Evolutionary conservation across 1,140 invertebrate species (phyloP), one percentile per base, ranked within the genome.

Genomic region (Mylabris phalerata): DNA sequence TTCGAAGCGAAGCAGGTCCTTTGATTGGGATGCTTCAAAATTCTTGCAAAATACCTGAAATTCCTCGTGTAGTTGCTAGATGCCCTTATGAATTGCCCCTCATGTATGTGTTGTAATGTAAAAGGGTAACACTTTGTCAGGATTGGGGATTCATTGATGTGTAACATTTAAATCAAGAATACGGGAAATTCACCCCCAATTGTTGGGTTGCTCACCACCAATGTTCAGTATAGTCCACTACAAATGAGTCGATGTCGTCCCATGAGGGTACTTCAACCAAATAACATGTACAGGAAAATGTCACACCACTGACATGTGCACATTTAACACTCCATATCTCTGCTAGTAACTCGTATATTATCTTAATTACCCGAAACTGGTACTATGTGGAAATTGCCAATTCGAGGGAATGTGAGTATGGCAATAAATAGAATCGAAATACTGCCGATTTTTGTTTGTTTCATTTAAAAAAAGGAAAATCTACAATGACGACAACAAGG

Each of bases 271-370:
- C 55, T 61, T 41, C 54, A 41, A 42, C 27, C 47, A 51, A 61
- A 61, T 57, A 61, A 57, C 55, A 61, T 57, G 59, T 57, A 48
- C 59, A 32, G 48, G 59, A 61, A 60, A 61, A 57, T 61, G 59
- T 61, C 59, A 48, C 59, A 52, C 44, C 43, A 54, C 19, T 11
- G 55, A 61, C 59, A 61, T 57, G 55, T 49, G 43, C 59, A 61
- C 50, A 61, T 61, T 61, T 61, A 61, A 57, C 59, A 61, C 59
- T 44, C 54, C 48, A 61, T 61, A 57, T 61, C 54, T 52, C 59
- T 25, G 47, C 49, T 32, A 27, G 27, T 42, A 43, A 57, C 50
- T 61, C 59, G 26, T 61, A 50, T 57, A 57, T 61, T 61, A 50
- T 57, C 54, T 61, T 61, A 61, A 61, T 61, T 61, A 51, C 45